Percentiles rank a stretch among this genome's conserved stretches.
phyloP scores from a whole-genome alignment of 2,888 invertebrate species.

The Auanema sp. region DNA sequence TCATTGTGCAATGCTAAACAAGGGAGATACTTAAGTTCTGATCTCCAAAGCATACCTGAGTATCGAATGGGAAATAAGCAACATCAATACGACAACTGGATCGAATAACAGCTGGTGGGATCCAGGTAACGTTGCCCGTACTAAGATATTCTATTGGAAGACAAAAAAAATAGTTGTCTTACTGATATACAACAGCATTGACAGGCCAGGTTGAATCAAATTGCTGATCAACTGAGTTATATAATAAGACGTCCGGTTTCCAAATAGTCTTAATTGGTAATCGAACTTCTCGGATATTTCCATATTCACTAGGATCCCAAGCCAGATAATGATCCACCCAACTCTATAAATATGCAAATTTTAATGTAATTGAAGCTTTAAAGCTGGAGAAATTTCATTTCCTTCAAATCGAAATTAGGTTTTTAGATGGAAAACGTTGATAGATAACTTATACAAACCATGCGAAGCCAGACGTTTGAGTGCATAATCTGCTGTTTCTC shows the following conservation, averaged over 20 bases:
- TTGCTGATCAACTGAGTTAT: constrained; percentile 77
- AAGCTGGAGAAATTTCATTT: neutral
- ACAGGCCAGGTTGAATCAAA: constrained; percentile 69
- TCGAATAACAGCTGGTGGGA: constrained; percentile 56
- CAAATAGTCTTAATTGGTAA: constrained; percentile 93
- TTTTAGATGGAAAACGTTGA: neutral
- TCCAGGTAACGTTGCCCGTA: constrained; percentile 53
- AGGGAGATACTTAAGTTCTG: neutral
- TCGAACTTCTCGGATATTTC: constrained; percentile 71
- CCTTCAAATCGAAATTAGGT: neutral
- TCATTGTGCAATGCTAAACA: constrained; percentile 69
- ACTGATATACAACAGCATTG: constrained; percentile 66
- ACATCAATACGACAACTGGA: constrained; percentile 51
- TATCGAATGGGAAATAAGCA: constrained; percentile 56
- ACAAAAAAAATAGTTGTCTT: constrained; percentile 15
- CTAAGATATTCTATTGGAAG: constrained; percentile 23
- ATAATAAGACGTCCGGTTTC: constrained; percentile 99
- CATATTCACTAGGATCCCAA: constrained; percentile 87
- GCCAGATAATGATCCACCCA: constrained; percentile 97
- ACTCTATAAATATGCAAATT: constrained; percentile 72
- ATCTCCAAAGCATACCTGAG: constrained; percentile 28
- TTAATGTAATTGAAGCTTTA: neutral
- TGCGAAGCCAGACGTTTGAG: constrained; percentile 95
- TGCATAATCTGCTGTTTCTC: constrained; percentile 99
- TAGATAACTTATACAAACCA: constrained; percentile 72